A percentile compares a stretch with the other conserved stretches of the same genome.
Evolutionary conservation across 2,113 vertebrate genomes (phyloP).

Genomic region (Nipponia nippon): DNA sequence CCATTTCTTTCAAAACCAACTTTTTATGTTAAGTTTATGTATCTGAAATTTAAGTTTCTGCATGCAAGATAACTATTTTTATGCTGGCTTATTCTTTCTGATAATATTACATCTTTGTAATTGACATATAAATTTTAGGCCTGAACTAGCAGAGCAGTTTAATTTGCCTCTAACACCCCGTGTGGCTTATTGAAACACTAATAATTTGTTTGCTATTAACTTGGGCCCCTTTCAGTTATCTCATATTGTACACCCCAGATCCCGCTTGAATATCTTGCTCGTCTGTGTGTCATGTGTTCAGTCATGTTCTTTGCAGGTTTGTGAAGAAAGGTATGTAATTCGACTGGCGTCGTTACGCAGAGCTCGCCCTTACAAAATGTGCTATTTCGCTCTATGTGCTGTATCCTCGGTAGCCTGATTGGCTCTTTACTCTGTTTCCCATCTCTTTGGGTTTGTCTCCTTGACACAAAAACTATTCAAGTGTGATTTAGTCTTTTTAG

Average conservation of each 20-base stretch:
- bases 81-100: background rate
- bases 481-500: background rate
- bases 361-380: background rate
- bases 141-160: background rate
- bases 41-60: background rate
- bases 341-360: background rate
- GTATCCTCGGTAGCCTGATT: background rate
- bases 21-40: background rate
- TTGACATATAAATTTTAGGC: background rate
- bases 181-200: background rate
- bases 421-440: background rate
- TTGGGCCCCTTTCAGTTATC: background rate
- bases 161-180: background rate
- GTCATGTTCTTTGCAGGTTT: background rate
- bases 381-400: background rate
- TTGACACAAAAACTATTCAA: background rate
- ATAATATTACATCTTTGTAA: background rate
- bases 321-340: background rate
- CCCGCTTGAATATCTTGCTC: background rate
- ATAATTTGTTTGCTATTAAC: background rate
- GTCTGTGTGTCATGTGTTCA: background rate
- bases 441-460: background rate
- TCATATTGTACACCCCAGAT: background rate
- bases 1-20: background rate
- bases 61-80: background rate